Conservation (phyloP, 2,113 vertebrate genomes). For the Phyllostomus hastatus region DNA sequence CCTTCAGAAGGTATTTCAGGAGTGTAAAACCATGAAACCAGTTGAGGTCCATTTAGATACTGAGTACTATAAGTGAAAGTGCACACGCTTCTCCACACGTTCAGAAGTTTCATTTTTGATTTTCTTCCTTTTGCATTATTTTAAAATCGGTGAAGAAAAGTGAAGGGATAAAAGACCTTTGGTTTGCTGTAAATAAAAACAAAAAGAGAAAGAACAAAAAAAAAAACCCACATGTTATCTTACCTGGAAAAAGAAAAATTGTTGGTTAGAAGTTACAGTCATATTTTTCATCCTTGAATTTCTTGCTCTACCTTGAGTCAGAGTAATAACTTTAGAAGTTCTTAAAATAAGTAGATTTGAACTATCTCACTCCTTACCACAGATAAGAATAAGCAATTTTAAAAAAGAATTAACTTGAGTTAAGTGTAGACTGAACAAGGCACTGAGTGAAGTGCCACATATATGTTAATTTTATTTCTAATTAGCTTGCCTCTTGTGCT, state of each 20-base stretch:
- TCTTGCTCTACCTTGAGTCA: background rate
- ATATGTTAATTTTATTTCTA: background rate
- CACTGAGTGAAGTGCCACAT: background rate
- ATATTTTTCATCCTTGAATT: background rate
- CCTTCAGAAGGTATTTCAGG: conserved; percentile 27
- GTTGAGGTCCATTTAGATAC: background rate
- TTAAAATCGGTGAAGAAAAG: background rate
- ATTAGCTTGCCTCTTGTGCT: background rate
- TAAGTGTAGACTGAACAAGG: background rate
- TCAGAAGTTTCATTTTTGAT: background rate
- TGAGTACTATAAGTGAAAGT: background rate
- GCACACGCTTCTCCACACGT: background rate
- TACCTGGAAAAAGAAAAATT: background rate
- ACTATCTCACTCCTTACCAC: background rate
- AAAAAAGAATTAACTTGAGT: background rate
- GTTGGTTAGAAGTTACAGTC: background rate
- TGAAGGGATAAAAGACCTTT: background rate
- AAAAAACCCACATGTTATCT: background rate
- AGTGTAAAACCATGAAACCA: background rate
- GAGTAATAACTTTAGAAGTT: background rate
- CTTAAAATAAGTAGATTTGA: background rate
- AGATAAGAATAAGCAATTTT: background rate
- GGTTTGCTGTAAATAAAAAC: background rate
- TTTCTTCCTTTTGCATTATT: background rate
- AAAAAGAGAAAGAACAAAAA: background rate